Evolutionary conservation across 2,113 vertebrate species (phyloP).

Genomic region (Trematomus loennbergii): DNA sequence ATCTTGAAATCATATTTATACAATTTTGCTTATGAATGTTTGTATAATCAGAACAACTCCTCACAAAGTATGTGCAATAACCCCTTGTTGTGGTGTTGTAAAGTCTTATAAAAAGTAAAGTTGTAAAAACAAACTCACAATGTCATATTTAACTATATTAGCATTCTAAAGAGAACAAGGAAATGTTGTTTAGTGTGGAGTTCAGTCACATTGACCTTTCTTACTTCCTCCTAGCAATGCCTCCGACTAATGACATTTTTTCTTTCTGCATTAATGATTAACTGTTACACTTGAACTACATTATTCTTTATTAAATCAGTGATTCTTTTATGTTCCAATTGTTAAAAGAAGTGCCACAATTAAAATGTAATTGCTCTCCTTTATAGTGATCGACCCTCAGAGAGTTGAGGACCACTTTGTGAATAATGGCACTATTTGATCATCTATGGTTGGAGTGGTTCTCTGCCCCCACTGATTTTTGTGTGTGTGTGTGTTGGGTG

Average conservation of each 20-base stretch:
- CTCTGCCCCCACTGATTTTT: slow-evolving; percentile 27
- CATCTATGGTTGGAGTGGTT: slow-evolving; percentile 37
- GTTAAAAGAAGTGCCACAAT: slow-evolving; percentile 26
- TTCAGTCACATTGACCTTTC: background rate
- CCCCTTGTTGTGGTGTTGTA: background rate
- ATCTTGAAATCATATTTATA: background rate
- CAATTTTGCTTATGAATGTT: background rate
- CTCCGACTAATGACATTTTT: background rate
- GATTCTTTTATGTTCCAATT: background rate
- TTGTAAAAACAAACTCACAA: background rate
- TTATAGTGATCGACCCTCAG: slow-evolving; percentile 5
- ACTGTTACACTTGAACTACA: background rate
- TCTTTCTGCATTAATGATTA: background rate
- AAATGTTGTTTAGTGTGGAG: background rate
- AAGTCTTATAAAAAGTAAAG: slow-evolving; percentile 1
- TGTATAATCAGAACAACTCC: slow-evolving; percentile 2
- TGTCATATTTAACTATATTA: background rate
- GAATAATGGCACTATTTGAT: slow-evolving; percentile 57
- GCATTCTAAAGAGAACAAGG: background rate
- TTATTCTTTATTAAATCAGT: background rate
- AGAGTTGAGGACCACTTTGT: slow-evolving; percentile 39
- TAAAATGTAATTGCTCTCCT: slow-evolving; percentile 31
- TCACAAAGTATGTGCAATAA: slow-evolving; percentile 5
- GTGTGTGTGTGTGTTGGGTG: too few species aligned
- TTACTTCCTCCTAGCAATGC: background rate